Evolutionary conservation across 1,140 invertebrate genomes (phyloP), one percentile per base, ranked within the genome.

Genomic region (Tribolium castaneum): DNA sequence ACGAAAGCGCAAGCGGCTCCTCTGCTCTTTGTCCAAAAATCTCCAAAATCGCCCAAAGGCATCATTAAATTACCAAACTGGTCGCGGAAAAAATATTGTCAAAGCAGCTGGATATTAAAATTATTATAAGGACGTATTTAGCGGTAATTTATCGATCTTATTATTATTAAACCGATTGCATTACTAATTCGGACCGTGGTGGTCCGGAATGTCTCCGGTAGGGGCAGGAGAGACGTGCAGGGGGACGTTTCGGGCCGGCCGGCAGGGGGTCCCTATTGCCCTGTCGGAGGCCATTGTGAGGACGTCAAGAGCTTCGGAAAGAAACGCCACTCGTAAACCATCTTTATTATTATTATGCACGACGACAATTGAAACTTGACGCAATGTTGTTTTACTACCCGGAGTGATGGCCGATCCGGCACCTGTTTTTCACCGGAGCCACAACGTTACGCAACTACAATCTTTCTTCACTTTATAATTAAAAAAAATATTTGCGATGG

Each of bases 261-360:
- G n/a, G 19, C 70, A 70, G 80, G 80, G 62, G 76, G 54, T 75
- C 80, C 66, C 52, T 78, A 77, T 82, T 72, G 78, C 80, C 72
- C 79, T 22, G 75, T 70, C 70, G 80, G 80, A 73, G 72, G 73
- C 77, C 79, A 80, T 82, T 82, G 80, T 82, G 52, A 49, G 59
- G 25, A 72, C 79, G 80, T 81, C 80, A 81, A 81, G 80, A 81
- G 75, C 75, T 79, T 81, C 71, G 25, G 54, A 52, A 79, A 51
- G 54, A 50, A 79, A 79, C 78, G 77, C 77, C 79, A 75, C 76
- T 80, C 79, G 77, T 82, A 82, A 82, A 82, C 81, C 75, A 82
- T 82, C 81, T 82, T 82, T 80, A 82, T 82, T 82, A 82, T 79
- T 79, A 81, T 81, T 81, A 79, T 81, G 73, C 76, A 76, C 70